phyloP scores from a whole-genome alignment of 2,797 vertebrate genomes.

The Spatula versicolor region DNA sequence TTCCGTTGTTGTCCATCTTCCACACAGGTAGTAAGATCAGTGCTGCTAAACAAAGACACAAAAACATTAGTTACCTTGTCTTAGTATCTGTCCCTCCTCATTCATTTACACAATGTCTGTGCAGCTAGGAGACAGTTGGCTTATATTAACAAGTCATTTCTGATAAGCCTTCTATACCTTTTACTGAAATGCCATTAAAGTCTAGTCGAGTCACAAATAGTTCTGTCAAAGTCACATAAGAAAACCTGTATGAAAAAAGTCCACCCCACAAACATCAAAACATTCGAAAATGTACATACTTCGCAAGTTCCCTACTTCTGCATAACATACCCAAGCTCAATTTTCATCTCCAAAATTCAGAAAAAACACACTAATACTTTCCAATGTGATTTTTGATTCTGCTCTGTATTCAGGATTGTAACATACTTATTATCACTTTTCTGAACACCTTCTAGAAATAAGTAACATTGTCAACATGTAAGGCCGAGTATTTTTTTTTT shows the following conservation, averaged over 20 bases:
- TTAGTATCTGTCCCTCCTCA: accelerated
- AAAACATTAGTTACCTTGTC: background rate
- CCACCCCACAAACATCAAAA: background rate
- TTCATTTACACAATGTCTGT: background rate
- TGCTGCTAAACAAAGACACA: background rate
- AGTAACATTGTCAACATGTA: background rate
- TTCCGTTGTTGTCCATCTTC: background rate
- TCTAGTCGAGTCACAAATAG: background rate
- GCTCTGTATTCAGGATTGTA: background rate
- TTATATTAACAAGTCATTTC: background rate
- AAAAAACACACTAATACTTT: background rate
- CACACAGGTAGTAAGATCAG: background rate
- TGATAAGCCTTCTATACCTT: background rate
- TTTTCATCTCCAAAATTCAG: background rate
- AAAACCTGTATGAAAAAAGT: no score
- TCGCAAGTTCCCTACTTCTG: background rate
- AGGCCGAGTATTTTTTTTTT: background rate
- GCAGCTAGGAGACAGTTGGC: background rate
- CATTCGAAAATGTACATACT: background rate
- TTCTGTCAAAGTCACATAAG: background rate
- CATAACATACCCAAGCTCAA: background rate
- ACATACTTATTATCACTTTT: background rate
- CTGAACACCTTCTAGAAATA: background rate
- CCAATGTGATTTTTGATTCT: background rate
- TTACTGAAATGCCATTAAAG: background rate